Conservation (phyloP, 2,888 invertebrate genomes). For the Beris chalybata region DNA sequence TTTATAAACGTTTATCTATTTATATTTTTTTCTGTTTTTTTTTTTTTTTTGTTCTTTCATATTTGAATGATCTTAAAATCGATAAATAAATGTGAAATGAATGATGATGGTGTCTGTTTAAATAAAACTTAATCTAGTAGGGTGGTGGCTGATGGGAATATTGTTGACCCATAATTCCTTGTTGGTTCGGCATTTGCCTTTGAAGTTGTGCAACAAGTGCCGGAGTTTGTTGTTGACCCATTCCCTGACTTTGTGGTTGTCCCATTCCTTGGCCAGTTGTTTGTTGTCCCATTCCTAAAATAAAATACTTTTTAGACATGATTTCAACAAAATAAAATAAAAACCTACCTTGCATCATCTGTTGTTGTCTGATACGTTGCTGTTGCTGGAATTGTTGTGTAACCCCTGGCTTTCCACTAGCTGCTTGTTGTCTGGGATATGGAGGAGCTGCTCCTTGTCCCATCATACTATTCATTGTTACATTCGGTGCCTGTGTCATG, state of each 20-base stretch:
- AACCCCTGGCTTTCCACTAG: constrained; percentile 51
- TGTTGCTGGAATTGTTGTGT: constrained; percentile 52
- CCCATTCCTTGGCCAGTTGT: constrained; percentile 48
- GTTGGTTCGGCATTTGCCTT: constrained; percentile 59
- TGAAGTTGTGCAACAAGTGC: constrained; percentile 69
- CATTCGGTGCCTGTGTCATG: constrained; percentile 72
- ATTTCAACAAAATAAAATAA: neutral
- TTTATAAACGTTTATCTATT: too few species aligned
- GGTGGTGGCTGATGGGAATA: constrained; percentile 57
- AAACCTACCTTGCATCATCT: constrained; percentile 57
- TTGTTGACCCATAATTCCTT: constrained; percentile 52
- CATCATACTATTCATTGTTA: constrained; percentile 72
- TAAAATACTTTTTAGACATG: neutral
- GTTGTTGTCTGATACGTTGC: constrained; percentile 72
- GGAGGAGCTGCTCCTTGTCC: constrained; percentile 72
- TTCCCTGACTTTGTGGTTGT: constrained; percentile 52
- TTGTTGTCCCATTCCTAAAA: constrained; percentile 50
- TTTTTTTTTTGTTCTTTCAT: too few species aligned
- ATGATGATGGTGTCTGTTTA: too few species aligned
- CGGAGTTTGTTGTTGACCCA: constrained; percentile 62
- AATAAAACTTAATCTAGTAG: constrained; percentile 41
- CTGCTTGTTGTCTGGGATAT: constrained; percentile 65
- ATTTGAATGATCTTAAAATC: too few species aligned
- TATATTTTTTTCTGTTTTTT: too few species aligned
- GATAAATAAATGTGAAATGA: too few species aligned